Percentiles rank a stretch among this genome's conserved stretches.
Evolutionary conservation across 2,888 invertebrate species (phyloP).

Genomic region (Hemaris fuciformis): DNA sequence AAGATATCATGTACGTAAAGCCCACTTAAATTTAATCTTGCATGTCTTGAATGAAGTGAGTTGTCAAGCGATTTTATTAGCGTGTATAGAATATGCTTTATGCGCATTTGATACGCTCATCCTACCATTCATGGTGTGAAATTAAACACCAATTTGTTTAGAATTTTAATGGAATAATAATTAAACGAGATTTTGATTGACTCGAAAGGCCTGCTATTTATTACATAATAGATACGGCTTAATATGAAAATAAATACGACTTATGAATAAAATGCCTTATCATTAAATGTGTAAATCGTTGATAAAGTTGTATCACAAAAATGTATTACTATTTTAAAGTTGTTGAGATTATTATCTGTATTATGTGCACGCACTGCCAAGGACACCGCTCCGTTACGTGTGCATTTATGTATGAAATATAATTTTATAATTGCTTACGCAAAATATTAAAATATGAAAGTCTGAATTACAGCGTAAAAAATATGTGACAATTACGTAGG

Average conservation of each 20-base stretch:
- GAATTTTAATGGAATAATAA: neutral
- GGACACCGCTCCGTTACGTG: constrained; percentile 1
- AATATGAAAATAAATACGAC: neutral
- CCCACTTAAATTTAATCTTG: constrained; percentile 21
- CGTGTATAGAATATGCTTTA: neutral
- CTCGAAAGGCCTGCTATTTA: neutral
- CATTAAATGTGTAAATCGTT: neutral
- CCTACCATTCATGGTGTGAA: neutral
- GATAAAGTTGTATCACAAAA: neutral
- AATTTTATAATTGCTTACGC: constrained; percentile 1
- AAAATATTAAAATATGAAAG: constrained; percentile 6
- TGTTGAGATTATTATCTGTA: neutral
- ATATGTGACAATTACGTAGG: neutral
- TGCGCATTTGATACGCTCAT: neutral
- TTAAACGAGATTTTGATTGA: neutral
- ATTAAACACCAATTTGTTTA: neutral
- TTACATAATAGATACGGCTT: neutral
- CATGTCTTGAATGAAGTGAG: too few relatives aligned
- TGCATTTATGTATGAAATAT: constrained; percentile 5
- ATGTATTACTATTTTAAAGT: neutral
- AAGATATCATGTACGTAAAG: constrained; percentile 27
- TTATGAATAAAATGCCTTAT: neutral
- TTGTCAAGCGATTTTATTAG: neutral
- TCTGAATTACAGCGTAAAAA: neutral
- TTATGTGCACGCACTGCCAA: constrained; percentile 5